These are phyloP conservation scores for Setipinna tenuifilis DNA, from an alignment of 2,797 vertebrate species.

Conservation along the genomic window DNA sequence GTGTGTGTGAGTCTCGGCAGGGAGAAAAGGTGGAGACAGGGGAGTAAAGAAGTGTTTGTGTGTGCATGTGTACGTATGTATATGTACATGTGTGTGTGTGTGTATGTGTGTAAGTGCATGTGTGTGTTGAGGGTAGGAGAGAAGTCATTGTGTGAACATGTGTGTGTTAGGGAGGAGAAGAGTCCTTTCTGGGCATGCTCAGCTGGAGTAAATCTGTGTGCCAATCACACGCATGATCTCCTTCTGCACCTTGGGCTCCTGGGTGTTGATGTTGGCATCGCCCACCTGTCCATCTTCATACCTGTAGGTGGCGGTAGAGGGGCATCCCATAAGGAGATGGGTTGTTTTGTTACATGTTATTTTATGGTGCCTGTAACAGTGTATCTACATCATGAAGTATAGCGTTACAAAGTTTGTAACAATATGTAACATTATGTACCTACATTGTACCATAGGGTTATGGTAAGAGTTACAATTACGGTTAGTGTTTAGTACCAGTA, in stretches of 20 bases:
- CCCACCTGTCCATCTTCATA: conserved; percentile 99
- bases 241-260: conserved; percentile 99
- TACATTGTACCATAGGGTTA: too few species aligned
- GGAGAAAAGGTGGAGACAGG: neutral
- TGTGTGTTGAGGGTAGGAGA: too few species aligned
- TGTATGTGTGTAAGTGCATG: neutral
- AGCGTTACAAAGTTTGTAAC: too few species aligned
- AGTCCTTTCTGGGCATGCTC: conserved; percentile 62
- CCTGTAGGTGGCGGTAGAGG: conserved; percentile 66
- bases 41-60: neutral
- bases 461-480: too few species aligned
- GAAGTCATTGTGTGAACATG: neutral
- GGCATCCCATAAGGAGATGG: neutral
- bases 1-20: too few species aligned
- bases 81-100: neutral
- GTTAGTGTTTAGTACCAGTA: too few species aligned
- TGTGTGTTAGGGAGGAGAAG: neutral
- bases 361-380: too few species aligned
- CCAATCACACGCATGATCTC: conserved; percentile 99
- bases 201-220: conserved; percentile 98
- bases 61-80: neutral
- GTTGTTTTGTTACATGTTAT: too few species aligned
- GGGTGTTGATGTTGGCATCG: conserved; percentile 99
- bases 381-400: too few species aligned
- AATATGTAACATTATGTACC: too few species aligned